Evolutionary conservation across 2,797 vertebrate genomes (phyloP).

Genomic region (Tokudaia muenninki): DNA sequence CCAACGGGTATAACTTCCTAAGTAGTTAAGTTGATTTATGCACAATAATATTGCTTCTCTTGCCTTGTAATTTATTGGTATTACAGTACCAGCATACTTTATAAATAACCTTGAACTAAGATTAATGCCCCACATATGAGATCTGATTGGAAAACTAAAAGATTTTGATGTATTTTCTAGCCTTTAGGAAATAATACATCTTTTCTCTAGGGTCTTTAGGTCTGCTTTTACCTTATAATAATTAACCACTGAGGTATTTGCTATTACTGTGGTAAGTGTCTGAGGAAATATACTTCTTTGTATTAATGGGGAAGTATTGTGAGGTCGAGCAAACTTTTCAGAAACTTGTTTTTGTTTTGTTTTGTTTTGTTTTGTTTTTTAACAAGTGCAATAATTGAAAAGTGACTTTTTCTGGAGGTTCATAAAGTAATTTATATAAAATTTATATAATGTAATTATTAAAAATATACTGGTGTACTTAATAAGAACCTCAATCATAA

Average conservation of each 20-base stretch:
- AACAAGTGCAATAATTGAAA: background rate
- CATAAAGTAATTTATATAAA: background rate
- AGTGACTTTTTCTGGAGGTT: background rate
- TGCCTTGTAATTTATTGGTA: background rate
- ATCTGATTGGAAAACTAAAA: conserved; percentile 56
- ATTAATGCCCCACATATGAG: conserved; percentile 54
- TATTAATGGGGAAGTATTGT: background rate
- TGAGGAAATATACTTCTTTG: background rate
- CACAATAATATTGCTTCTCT: background rate
- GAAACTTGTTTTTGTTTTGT: background rate
- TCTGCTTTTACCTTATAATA: conserved; percentile 14
- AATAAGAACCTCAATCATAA: background rate
- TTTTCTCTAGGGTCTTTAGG: conserved; percentile 11
- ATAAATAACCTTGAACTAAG: conserved; percentile 63
- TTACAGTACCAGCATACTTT: conserved; percentile 24
- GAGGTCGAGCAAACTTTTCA: background rate
- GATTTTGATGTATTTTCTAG: conserved; percentile 13
- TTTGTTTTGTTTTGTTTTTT: background rate
- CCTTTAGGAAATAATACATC: background rate
- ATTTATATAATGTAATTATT: background rate
- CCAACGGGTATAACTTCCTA: background rate
- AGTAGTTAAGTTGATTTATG: conserved; percentile 17
- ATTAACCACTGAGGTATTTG: conserved; percentile 27
- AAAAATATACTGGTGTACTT: background rate
- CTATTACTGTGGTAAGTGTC: background rate